A percentile compares a stretch with the other conserved stretches of the same genome.
These are phyloP conservation scores for Helogale parvula DNA, from an alignment of 2,113 vertebrate species.

Conservation along the genomic window DNA sequence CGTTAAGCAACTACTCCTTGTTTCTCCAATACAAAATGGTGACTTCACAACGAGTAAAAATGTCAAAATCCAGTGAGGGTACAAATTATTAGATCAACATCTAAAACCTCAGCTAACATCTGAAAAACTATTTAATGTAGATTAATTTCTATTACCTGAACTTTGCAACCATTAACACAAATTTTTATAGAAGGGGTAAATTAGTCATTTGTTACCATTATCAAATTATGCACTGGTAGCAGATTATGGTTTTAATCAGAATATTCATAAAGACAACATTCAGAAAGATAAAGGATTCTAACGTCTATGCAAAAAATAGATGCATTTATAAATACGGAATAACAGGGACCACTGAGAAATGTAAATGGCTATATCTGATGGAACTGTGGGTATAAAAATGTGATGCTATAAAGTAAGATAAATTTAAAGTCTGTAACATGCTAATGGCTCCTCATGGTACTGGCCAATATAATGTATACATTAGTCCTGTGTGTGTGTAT, in stretches of 20 bases:
- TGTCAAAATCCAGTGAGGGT: not conserved
- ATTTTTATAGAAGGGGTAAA: constrained; percentile 15
- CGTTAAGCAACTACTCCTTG: not conserved
- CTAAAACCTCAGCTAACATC: not conserved
- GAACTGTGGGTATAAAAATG: not conserved
- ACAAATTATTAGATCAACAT: constrained; percentile 16
- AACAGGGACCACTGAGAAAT: not conserved
- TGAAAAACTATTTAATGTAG: not conserved
- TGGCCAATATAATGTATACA: not conserved
- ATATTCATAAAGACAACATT: constrained; percentile 18
- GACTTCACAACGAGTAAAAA: not conserved
- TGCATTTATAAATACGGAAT: not conserved
- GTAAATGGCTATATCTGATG: not conserved
- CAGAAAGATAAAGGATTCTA: not conserved
- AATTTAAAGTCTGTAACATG: not conserved
- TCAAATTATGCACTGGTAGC: not conserved
- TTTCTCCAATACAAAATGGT: not conserved
- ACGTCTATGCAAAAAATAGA: not conserved
- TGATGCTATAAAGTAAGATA: not conserved
- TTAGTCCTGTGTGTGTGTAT: not conserved
- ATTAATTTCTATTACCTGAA: not conserved
- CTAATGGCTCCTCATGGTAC: not conserved
- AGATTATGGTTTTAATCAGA: constrained; percentile 1
- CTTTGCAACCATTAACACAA: constrained; percentile 24
- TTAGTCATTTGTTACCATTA: not conserved